Evolutionary conservation across 2,113 vertebrate genomes (phyloP), one percentile per base, ranked within the genome.

Genomic region (Microcebus lehilahytsara): DNA sequence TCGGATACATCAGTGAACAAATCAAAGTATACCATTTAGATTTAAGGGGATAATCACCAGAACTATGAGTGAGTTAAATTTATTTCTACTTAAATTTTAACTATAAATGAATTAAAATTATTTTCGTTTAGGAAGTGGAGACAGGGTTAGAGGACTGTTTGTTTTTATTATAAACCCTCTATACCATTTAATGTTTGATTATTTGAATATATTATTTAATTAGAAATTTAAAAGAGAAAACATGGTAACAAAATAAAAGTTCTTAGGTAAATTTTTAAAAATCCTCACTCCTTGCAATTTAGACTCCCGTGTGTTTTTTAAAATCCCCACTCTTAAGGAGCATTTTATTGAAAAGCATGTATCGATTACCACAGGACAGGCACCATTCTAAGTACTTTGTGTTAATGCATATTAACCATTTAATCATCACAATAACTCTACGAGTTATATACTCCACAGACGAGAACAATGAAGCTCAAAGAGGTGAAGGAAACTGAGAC

Each of bases 391-490:
- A 78, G 22, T 93, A 78, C 62, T 84, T 75, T 51, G 4, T 56
- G 16, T 56, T 56, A 56, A 84, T 17, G 42, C 58, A 62, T 69
- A 89, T 40, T 69, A 93, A 51, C 20, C 34, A 34, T 40, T 53
- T 91, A 93, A 93, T 58, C 64, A 40, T 27, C 37, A 80, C 37
- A 64, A 37, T 69, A 66, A 86, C 14, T 89, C 64, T 91, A 40
- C 86, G 66, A 72, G 34, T 86, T 94, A 87, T 8, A 25, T 91
- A 42, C 49, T 87, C 58, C 67, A 75, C 56, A 74, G 75, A 32
- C 86, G 12, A 85, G 46, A 80, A 93, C 93, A 93, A 72, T 42
- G 37, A 91, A 96, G 34, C 53, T 77, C 49, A 93, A 49, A 81
- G 25, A 81, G 66, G 37, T 86, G 74, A 81, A 51, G 42, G 58